phyloP scores from a whole-genome alignment of 2,113 vertebrate species.

The Epinephelus moara region DNA sequence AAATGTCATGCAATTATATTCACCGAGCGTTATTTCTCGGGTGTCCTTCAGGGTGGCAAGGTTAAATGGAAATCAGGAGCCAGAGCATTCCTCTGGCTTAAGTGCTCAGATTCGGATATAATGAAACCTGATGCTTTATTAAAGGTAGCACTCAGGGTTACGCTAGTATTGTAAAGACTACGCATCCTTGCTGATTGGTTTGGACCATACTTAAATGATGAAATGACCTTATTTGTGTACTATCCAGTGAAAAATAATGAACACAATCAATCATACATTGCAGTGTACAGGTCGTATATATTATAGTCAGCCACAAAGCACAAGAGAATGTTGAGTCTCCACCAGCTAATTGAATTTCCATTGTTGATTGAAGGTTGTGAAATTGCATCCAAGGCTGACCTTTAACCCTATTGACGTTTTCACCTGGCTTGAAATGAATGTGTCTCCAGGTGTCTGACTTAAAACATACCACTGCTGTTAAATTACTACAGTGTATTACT shows the following conservation, averaged over 20 bases:
- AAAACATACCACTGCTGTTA: not conserved
- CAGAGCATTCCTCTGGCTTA: slow-evolving; percentile 18
- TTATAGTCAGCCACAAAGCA: not conserved
- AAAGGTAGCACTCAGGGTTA: not conserved
- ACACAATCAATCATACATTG: slow-evolving; percentile 23
- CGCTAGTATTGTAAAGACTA: not conserved
- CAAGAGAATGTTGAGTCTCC: slow-evolving; percentile 11
- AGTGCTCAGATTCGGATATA: slow-evolving; percentile 16
- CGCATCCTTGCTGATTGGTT: not conserved
- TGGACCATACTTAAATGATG: not conserved
- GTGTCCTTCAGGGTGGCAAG: slow-evolving; percentile 62
- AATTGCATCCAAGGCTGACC: slow-evolving; percentile 41
- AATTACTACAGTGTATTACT: not conserved
- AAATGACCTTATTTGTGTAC: not conserved
- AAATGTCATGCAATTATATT: slow-evolving; percentile 56
- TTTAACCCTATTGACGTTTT: slow-evolving; percentile 42
- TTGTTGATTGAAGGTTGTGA: slow-evolving; percentile 27
- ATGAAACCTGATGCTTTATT: not conserved
- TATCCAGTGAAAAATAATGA: not conserved
- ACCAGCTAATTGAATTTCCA: slow-evolving; percentile 37
- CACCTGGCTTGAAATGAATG: slow-evolving; percentile 12
- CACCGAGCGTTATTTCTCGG: slow-evolving; percentile 24
- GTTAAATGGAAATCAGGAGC: slow-evolving; percentile 42
- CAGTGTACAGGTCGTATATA: not conserved
- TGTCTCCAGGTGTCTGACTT: not conserved